Conservation (phyloP, 2,888 invertebrate genomes). For the Metacarcinus magister region DNA sequence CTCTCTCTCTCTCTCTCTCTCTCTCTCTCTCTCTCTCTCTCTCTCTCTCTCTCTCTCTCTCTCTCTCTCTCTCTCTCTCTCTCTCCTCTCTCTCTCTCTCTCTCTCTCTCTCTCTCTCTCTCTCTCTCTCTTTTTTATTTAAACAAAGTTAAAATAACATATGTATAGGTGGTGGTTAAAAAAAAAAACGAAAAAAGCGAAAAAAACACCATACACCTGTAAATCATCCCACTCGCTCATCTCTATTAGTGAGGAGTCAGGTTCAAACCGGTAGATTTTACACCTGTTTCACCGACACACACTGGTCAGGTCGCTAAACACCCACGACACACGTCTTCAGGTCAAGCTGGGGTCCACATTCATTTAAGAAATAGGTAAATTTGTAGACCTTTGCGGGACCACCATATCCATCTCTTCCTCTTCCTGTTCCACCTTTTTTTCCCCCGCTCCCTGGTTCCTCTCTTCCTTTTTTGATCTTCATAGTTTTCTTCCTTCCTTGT, state of each 20-base stretch:
- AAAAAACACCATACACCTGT: too few species aligned
- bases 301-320: neutral
- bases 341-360: neutral
- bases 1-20: neutral
- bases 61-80: neutral
- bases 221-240: neutral
- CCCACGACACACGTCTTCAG: neutral
- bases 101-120: neutral
- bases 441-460: too few species aligned
- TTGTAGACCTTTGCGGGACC: too few species aligned
- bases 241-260: neutral
- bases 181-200: too few species aligned
- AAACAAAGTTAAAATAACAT: too few species aligned
- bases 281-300: neutral
- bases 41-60: neutral
- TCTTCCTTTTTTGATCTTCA: too few species aligned
- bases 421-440: neutral
- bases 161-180: too few species aligned
- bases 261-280: neutral
- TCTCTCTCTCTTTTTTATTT: too few species aligned
- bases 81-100: neutral
- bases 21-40: neutral
- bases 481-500: too few species aligned
- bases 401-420: neutral
- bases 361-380: too few species aligned